Conservation (phyloP, 2,113 vertebrate species). For the Acrocephalus arundinaceus region DNA sequence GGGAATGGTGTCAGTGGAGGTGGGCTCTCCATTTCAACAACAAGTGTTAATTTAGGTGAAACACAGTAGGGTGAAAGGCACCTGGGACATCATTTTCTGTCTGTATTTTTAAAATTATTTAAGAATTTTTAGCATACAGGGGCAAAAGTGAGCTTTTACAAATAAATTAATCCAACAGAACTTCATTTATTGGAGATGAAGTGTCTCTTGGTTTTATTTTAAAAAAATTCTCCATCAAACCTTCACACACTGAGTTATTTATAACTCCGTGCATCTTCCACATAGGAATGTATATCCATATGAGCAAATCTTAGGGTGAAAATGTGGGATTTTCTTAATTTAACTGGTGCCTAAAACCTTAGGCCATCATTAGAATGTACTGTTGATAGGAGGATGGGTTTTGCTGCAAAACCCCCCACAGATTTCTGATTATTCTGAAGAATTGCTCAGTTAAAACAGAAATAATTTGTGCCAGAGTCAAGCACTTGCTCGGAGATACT, state of each 20-base stretch:
- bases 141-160: not conserved
- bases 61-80: not conserved
- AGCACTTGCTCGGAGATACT: not conserved
- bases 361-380: not conserved
- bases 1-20: not conserved
- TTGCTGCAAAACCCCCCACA: not conserved
- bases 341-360: not conserved
- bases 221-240: too few species aligned
- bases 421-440: not conserved
- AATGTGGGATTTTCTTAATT: not conserved
- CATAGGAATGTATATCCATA: accelerated
- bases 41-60: not conserved
- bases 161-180: not conserved
- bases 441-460: not conserved
- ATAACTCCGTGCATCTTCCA: accelerated
- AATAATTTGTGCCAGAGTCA: not conserved
- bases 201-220: not conserved
- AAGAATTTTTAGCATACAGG: not conserved
- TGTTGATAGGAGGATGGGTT: not conserved
- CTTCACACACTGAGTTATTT: not conserved
- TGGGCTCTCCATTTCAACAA: not conserved
- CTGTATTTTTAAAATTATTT: not conserved
- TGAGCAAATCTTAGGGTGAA: not conserved
- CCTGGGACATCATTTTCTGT: accelerated
- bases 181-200: not conserved